Percentiles rank a stretch among this genome's conserved stretches.
phyloP scores from a whole-genome alignment of 2,888 invertebrate species.

The Hoplodrina ambigua region DNA sequence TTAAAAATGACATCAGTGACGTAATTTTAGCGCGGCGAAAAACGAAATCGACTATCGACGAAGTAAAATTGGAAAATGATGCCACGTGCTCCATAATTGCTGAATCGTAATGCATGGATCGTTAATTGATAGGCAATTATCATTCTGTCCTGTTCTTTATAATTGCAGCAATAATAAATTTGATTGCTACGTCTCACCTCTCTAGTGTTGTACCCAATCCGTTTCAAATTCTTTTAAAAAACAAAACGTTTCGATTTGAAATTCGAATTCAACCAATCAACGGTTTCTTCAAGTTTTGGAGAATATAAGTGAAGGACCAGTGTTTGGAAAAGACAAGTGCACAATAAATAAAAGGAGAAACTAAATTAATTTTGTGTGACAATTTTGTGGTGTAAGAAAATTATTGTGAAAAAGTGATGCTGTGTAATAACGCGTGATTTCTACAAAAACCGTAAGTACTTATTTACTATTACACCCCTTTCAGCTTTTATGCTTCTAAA shows the following conservation, averaged over 20 bases:
- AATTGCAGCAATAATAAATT: conserved; percentile 80
- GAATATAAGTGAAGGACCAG: conserved; percentile 61
- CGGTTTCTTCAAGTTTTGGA: conserved; percentile 37
- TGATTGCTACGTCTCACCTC: conserved; percentile 70
- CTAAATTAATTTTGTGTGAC: conserved; percentile 73
- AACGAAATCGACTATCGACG: conserved; percentile 63
- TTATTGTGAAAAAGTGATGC: conserved; percentile 85
- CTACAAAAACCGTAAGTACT: conserved; percentile 81
- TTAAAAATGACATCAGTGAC: conserved; percentile 87
- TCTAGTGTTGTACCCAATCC: conserved; percentile 60
- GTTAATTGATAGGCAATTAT: conserved; percentile 84
- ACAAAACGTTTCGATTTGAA: conserved; percentile 51
- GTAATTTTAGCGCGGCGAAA: conserved; percentile 72
- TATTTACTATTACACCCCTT: conserved; percentile 5
- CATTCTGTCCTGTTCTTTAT: conserved; percentile 82
- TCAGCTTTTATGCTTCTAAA: not conserved
- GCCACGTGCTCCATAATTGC: conserved; percentile 85
- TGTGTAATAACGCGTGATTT: conserved; percentile 77
- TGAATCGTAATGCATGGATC: conserved; percentile 80
- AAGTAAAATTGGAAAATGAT: conserved; percentile 77
- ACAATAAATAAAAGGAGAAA: conserved; percentile 46
- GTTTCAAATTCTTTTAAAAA: conserved; percentile 62
- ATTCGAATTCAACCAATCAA: conserved; percentile 58
- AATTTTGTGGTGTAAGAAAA: conserved; percentile 72
- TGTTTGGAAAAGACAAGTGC: conserved; percentile 69